phyloP scores from a whole-genome alignment of 2,888 invertebrate genomes.

The Helleia helle region DNA sequence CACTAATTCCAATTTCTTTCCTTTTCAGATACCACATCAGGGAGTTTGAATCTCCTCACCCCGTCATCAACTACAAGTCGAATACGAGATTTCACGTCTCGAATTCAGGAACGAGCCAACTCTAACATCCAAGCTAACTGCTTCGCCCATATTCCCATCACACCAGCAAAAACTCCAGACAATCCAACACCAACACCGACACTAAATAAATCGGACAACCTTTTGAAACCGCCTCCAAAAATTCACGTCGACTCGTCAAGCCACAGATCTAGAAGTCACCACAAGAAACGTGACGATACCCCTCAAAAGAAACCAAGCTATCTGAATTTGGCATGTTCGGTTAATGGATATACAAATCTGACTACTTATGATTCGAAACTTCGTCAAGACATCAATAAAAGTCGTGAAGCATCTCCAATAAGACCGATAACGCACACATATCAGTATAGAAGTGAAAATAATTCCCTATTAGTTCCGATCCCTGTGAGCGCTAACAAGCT shows the following conservation, averaged over 20 bases:
- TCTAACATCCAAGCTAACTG: conserved; percentile 41
- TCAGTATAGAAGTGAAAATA: conserved; percentile 58
- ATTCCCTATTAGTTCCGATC: conserved; percentile 58
- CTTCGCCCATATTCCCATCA: conserved; percentile 34
- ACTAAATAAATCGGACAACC: conserved; percentile 37
- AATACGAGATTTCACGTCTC: conserved; percentile 73
- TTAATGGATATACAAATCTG: conserved; percentile 90
- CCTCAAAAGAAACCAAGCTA: conserved; percentile 87
- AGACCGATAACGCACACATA: conserved; percentile 72
- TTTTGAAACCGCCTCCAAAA: conserved; percentile 59
- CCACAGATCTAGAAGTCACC: conserved; percentile 50
- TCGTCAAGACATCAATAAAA: conserved; percentile 81
- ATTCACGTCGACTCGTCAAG: conserved; percentile 49
- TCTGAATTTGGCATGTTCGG: conserved; percentile 89
- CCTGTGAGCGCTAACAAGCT: conserved; percentile 69
- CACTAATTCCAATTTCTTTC: conserved; percentile 11
- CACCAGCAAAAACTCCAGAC: conserved; percentile 38
- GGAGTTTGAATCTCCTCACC: conserved; percentile 76
- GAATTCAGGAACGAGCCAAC: conserved; percentile 70
- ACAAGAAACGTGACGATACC: conserved; percentile 55
- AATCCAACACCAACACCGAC: conserved; percentile 40
- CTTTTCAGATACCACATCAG: conserved; percentile 72
- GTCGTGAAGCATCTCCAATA: conserved; percentile 81
- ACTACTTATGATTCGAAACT: conserved; percentile 90
- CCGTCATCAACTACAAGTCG: conserved; percentile 75